Percentiles rank a stretch among this genome's conserved stretches.
Conservation (phyloP, 2,113 vertebrate genomes). For the Protobothrops flavoviridis region DNA sequence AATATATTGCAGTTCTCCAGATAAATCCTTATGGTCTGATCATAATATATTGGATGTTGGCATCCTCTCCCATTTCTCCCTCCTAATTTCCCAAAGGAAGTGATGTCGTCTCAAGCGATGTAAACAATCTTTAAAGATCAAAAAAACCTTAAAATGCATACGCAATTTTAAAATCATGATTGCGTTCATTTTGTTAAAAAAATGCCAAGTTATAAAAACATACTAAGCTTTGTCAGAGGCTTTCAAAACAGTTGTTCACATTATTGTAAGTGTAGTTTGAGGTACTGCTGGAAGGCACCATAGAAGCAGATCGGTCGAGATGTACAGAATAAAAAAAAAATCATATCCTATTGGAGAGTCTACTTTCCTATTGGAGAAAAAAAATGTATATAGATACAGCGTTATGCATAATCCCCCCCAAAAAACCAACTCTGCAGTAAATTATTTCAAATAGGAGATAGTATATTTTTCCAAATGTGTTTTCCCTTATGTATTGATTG, state of each 20-base stretch:
- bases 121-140: conserved; percentile 27
- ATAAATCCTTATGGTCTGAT: neutral
- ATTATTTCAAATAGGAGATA: neutral
- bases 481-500: neutral
- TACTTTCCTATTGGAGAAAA: conserved; percentile 66
- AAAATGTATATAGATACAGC: conserved; percentile 34
- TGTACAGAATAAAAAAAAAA: conserved; percentile 27
- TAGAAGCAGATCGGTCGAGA: conserved; percentile 32
- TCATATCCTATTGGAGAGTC: conserved; percentile 32
- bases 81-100: neutral
- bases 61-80: neutral
- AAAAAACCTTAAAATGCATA: conserved; percentile 50
- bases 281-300: conserved; percentile 55
- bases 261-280: conserved; percentile 64
- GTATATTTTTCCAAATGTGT: too few species aligned
- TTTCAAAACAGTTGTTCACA: conserved; percentile 62
- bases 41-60: neutral
- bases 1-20: conserved; percentile 4
- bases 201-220: conserved; percentile 52
- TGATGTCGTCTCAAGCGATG: conserved; percentile 11
- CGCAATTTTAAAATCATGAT: conserved; percentile 40
- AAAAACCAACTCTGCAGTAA: neutral
- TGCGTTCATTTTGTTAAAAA: conserved; percentile 53
- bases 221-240: conserved; percentile 49
- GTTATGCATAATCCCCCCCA: neutral